Conservation (phyloP, 2,797 vertebrate species). For the Liparis tanakae region DNA sequence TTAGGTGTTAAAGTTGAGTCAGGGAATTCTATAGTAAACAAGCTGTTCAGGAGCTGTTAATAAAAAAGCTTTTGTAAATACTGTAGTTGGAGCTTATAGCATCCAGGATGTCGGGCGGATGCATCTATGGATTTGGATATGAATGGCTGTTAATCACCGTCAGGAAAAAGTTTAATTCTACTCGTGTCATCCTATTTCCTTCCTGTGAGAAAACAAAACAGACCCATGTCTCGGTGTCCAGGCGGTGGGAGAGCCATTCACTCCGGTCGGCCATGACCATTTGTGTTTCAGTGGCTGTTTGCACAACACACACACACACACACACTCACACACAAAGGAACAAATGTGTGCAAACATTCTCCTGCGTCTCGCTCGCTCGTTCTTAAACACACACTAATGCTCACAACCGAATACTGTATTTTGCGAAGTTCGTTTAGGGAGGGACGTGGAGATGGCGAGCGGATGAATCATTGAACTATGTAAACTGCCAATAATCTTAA, state of each 20-base stretch:
- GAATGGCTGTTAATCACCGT: not conserved
- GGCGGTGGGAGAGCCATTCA: conserved; percentile 30
- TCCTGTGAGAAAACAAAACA: conserved; percentile 46
- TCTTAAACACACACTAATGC: conserved; percentile 34
- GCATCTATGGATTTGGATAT: conserved; percentile 2
- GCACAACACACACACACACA: conserved; percentile 35
- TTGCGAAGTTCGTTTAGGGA: conserved; percentile 67
- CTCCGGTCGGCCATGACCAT: conserved; percentile 13
- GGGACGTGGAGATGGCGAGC: conserved; percentile 40
- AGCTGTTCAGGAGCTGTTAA: conserved; percentile 4
- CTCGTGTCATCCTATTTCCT: conserved; percentile 8
- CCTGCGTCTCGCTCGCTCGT: conserved; percentile 8
- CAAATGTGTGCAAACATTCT: conserved; percentile 40
- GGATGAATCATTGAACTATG: conserved; percentile 62
- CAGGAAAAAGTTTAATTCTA: not conserved
- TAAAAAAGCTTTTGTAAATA: conserved; percentile 4
- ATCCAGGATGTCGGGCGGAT: not conserved
- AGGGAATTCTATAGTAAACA: conserved; percentile 11
- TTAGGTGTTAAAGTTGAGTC: conserved; percentile 21
- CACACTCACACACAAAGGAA: conserved; percentile 34
- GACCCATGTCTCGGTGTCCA: conserved; percentile 17
- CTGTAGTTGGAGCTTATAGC: not conserved
- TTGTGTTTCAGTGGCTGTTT: conserved; percentile 43
- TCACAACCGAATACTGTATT: conserved; percentile 53
- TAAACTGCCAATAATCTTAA: conserved; percentile 47